A percentile compares a stretch with the other conserved stretches of the same genome.
Conservation (phyloP, 2,113 vertebrate genomes). For the Oreochromis aureus region DNA sequence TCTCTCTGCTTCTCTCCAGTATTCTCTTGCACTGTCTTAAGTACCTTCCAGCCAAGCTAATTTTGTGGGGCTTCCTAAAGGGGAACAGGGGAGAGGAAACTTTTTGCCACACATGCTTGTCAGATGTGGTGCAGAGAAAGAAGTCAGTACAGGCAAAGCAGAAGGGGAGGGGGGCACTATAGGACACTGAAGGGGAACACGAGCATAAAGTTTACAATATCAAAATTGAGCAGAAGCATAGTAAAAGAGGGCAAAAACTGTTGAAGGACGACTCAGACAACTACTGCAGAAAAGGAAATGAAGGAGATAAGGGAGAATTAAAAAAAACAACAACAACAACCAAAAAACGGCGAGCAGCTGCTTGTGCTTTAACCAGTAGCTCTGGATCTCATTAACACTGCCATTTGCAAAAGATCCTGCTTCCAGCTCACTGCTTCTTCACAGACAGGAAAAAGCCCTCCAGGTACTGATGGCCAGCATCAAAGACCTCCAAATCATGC, state of each 20-base stretch:
- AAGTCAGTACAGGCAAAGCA: constrained; percentile 6
- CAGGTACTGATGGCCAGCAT: constrained; percentile 45
- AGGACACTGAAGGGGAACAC: background rate
- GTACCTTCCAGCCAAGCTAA: constrained; percentile 32
- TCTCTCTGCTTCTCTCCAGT: constrained; percentile 4
- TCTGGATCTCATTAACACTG: constrained; percentile 68
- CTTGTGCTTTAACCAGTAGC: constrained; percentile 35
- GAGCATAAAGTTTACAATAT: background rate
- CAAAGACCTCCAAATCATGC: constrained; percentile 20
- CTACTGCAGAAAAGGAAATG: background rate
- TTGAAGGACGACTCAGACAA: background rate
- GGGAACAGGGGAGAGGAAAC: constrained; percentile 57
- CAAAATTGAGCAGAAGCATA: background rate
- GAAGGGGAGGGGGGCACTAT: constrained; percentile 2
- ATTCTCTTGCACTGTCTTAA: constrained; percentile 37
- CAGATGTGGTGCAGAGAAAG: constrained; percentile 66
- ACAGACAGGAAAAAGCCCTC: constrained; percentile 43
- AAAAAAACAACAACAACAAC: background rate
- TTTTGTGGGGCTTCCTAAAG: constrained; percentile 61
- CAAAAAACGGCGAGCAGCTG: background rate
- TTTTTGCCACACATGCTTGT: constrained; percentile 71
- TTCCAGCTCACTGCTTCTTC: constrained; percentile 5
- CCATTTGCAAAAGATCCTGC: constrained; percentile 14
- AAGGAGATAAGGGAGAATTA: background rate
- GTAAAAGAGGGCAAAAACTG: background rate